Evolutionary conservation across 2,888 invertebrate genomes (phyloP).

Genomic region (Megaustenia siamemsis): DNA sequence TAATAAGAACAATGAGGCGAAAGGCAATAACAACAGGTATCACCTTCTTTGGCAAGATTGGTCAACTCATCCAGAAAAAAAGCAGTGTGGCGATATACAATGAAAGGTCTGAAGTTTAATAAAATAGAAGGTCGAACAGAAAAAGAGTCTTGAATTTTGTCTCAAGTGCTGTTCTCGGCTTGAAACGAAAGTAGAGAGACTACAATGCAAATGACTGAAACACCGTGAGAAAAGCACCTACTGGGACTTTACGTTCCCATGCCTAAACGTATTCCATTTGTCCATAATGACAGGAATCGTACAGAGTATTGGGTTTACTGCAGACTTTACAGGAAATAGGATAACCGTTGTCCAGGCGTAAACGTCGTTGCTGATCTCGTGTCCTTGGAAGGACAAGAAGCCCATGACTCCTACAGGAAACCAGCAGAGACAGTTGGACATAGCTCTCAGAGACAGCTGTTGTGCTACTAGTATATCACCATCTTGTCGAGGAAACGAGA

Average conservation of each 20-base stretch:
- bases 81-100: too few relatives aligned
- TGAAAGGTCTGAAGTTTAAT: too few relatives aligned
- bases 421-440: background rate
- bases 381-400: background rate
- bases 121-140: too few relatives aligned
- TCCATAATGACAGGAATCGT: background rate
- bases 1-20: too few relatives aligned
- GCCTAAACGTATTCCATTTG: background rate
- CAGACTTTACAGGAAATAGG: background rate
- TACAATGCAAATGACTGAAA: too few relatives aligned
- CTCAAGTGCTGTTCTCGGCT: too few relatives aligned
- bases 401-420: conserved; percentile 7
- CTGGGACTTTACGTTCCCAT: background rate
- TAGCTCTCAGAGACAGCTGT: background rate
- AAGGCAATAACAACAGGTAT: too few relatives aligned
- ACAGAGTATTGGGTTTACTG: background rate
- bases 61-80: too few relatives aligned
- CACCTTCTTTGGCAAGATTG: too few relatives aligned
- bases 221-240: too few relatives aligned
- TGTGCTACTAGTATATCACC: background rate
- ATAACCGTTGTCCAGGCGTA: conserved; percentile 1
- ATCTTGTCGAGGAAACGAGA: background rate
- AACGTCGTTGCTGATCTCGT: background rate
- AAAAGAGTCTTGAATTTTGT: too few relatives aligned
- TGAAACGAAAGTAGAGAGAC: too few relatives aligned